These are phyloP conservation scores for Eunapius fragilis DNA, from an alignment of 37 sponge, comb jelly and placozoan genomes.

Conservation along the genomic window DNA sequence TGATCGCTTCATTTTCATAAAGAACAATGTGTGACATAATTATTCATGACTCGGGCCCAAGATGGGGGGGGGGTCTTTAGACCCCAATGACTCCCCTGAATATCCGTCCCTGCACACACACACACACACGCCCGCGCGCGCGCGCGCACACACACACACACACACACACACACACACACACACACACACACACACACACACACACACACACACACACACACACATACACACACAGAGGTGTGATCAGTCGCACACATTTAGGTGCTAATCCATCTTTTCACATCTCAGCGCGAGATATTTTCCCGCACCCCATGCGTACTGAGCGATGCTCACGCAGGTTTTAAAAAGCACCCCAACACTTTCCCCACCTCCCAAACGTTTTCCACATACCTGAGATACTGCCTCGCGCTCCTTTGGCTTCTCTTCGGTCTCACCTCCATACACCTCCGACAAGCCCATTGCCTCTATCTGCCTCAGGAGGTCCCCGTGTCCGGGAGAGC, in stretches of 20 bases:
- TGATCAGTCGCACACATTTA: not conserved
- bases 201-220: not conserved
- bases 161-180: not conserved
- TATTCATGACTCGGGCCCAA: no score
- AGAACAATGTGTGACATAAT: no score
- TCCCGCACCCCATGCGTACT: not conserved
- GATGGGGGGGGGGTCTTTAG: no score
- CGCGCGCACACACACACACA: not conserved
- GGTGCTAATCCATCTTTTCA: not conserved
- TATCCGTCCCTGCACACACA: not conserved
- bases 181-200: not conserved
- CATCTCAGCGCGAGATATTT: not conserved
- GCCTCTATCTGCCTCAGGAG: not conserved
- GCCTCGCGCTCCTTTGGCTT: not conserved
- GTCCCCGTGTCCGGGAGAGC: not conserved
- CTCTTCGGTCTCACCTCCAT: not conserved
- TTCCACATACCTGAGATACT: not conserved
- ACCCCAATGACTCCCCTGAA: no score
- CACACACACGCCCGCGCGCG: not conserved
- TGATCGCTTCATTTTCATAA: no score
- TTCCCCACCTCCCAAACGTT: not conserved
- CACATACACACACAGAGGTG: not conserved
- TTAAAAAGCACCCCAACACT: not conserved
- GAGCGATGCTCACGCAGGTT: not conserved
- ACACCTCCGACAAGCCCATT: not conserved